These are phyloP conservation scores for Exaiptasia diaphana DNA, from an alignment of 64 coral and sea anemone species.

Conservation along the genomic window DNA sequence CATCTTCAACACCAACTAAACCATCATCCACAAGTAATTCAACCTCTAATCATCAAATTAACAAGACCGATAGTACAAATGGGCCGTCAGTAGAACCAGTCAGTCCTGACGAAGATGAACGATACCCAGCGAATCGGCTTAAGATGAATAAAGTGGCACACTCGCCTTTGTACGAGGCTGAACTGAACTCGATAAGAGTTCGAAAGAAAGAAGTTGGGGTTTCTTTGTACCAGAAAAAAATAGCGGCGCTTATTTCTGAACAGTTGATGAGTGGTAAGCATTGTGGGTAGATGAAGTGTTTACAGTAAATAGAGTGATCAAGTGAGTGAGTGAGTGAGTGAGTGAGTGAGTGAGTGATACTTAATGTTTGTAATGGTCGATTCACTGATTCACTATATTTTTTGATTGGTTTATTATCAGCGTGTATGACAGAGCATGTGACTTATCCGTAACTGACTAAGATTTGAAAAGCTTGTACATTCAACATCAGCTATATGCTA, in stretches of 20 bases:
- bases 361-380: no score
- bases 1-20: background rate
- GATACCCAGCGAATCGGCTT: background rate
- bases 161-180: constrained; percentile 1
- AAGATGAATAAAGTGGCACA: background rate
- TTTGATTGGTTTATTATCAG: background rate
- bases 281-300: no score
- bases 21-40: background rate
- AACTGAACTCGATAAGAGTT: constrained; percentile 12
- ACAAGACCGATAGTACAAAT: constrained; percentile 13
- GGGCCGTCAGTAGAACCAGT: constrained; percentile 79
- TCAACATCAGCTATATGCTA: background rate
- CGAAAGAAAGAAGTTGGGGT: constrained; percentile 23
- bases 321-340: no score
- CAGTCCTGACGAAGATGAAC: constrained; percentile 75
- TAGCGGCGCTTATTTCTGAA: constrained; percentile 29
- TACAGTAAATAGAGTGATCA: no score
- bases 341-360: background rate
- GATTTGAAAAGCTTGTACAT: background rate
- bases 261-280: constrained; percentile 44
- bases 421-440: background rate
- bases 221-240: background rate
- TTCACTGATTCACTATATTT: background rate
- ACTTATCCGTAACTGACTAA: background rate
- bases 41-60: background rate